phyloP scores from a whole-genome alignment of 64 coral and sea anemone species.

The Hydrozoanthus tunicans region DNA sequence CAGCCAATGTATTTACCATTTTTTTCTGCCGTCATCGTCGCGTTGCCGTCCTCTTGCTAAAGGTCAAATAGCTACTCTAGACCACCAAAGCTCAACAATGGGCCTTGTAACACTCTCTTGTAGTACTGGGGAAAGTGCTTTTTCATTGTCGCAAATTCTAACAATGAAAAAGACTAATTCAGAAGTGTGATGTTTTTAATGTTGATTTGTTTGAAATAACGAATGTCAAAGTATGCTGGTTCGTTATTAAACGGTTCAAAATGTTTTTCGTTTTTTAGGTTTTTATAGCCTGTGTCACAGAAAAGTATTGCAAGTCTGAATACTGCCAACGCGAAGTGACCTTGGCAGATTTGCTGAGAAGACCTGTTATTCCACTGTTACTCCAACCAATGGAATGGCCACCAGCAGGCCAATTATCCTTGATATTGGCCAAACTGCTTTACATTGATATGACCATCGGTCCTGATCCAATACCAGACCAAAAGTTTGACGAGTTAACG shows the following conservation, averaged over 20 bases:
- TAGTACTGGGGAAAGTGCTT: too few species aligned
- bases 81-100: too few species aligned
- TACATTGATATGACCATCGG: conserved; percentile 76
- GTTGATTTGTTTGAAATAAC: too few species aligned
- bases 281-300: conserved; percentile 69
- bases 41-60: too few species aligned
- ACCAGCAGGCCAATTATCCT: conserved; percentile 66
- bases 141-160: too few species aligned
- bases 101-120: too few species aligned
- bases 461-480: conserved; percentile 1
- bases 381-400: conserved; percentile 72
- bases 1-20: too few species aligned
- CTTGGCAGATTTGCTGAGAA: conserved; percentile 60
- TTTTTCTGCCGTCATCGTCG: too few species aligned
- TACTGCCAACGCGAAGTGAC: conserved; percentile 81
- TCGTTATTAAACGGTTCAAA: too few species aligned
- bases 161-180: too few species aligned
- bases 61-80: too few species aligned
- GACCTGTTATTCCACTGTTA: conserved; percentile 72
- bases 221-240: background rate
- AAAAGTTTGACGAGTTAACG: conserved; percentile 29
- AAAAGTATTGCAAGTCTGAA: conserved; percentile 72
- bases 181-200: too few species aligned
- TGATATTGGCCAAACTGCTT: conserved; percentile 74
- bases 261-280: conserved; percentile 46